phyloP scores from a whole-genome alignment of 2,113 vertebrate species.

The Illadopsis cleaveri region DNA sequence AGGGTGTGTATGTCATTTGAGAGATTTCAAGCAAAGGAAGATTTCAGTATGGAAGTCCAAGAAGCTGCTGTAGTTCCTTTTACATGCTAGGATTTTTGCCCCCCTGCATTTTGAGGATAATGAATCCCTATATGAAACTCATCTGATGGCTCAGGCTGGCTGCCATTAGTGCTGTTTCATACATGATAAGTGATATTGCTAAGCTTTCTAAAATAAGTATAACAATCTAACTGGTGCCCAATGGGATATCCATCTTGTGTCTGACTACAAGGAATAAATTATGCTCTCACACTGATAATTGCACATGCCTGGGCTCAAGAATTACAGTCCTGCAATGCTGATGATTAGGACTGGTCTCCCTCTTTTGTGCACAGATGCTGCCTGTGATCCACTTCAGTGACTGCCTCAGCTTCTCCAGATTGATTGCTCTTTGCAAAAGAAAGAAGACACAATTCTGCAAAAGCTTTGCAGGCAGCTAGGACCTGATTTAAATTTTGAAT shows the following conservation, averaged over 20 bases:
- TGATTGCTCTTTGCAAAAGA: not conserved
- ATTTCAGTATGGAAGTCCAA: not conserved
- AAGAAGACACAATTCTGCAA: not conserved
- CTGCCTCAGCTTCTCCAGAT: not conserved
- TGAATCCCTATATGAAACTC: not conserved
- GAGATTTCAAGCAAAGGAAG: not conserved
- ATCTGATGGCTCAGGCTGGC: not conserved
- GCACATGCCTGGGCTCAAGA: conserved; percentile 1
- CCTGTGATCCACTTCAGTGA: not conserved
- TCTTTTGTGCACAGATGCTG: not conserved
- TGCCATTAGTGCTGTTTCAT: not conserved
- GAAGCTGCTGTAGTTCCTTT: not conserved
- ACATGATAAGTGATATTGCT: not conserved
- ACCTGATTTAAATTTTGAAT: not conserved
- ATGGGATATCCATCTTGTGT: conserved; percentile 18
- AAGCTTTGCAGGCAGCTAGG: not conserved
- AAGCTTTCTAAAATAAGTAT: conserved; percentile 1
- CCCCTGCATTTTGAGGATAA: not conserved
- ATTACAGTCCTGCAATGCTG: not conserved
- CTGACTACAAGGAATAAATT: conserved; percentile 27
- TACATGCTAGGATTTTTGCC: not conserved
- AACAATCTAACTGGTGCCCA: not conserved
- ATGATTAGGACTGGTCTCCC: not conserved
- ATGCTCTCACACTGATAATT: conserved; percentile 26
- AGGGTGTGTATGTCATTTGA: not conserved